Evolutionary conservation across 2,888 invertebrate genomes (phyloP).

Genomic region (Sarcophaga variegata): DNA sequence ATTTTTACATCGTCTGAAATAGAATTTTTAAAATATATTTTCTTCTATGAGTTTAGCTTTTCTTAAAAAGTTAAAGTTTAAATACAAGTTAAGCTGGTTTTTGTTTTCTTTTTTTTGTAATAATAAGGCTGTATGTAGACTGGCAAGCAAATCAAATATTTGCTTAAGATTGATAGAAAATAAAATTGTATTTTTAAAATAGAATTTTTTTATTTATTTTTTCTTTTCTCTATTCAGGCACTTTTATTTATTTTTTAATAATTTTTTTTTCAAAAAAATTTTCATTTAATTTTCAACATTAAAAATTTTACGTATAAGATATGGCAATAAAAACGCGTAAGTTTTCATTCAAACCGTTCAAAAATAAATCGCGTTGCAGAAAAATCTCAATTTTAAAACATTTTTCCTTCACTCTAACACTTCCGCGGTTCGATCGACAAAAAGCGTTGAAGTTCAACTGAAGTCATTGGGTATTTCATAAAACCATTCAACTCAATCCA

Average conservation of each 20-base stretch:
- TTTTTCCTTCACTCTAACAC: slow-evolving; percentile 41
- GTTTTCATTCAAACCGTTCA: slow-evolving; percentile 38
- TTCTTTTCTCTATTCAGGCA: slow-evolving; percentile 49
- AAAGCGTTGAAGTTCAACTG: slow-evolving; percentile 79
- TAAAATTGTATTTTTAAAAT: too few relatives aligned
- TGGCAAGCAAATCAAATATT: not conserved
- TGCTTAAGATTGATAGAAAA: slow-evolving; percentile 16
- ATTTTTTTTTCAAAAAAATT: slow-evolving; percentile 1
- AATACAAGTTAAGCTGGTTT: slow-evolving; percentile 23
- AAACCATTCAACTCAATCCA: slow-evolving; percentile 72
- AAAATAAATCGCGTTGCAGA: slow-evolving; percentile 49
- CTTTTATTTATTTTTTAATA: slow-evolving; percentile 49
- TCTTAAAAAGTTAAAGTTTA: not conserved
- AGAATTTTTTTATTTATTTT: slow-evolving; percentile 2
- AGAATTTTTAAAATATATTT: not conserved
- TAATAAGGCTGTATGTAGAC: slow-evolving; percentile 29
- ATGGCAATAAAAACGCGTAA: slow-evolving; percentile 27
- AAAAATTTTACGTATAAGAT: slow-evolving; percentile 61
- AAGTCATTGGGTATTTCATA: slow-evolving; percentile 72
- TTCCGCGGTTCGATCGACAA: slow-evolving; percentile 76
- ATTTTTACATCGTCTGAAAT: not conserved
- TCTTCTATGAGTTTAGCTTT: not conserved
- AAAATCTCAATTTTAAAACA: slow-evolving; percentile 45
- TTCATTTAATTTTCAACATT: slow-evolving; percentile 2
- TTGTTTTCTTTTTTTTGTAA: not conserved